phyloP scores from a whole-genome alignment of 2,888 invertebrate species.

The Perizoma affinitatum region DNA sequence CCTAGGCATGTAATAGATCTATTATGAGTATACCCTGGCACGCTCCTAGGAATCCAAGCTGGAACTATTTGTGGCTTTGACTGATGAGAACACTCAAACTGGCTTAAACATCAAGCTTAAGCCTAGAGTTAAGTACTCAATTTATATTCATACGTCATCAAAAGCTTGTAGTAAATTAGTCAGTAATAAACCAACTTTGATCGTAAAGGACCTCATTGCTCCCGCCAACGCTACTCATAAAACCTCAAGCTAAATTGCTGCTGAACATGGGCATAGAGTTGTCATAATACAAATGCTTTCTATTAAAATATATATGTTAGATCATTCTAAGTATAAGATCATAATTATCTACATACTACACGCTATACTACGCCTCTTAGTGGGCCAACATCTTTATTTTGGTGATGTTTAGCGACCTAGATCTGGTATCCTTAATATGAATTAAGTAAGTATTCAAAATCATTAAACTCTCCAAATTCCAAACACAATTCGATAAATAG shows the following conservation, averaged over 20 bases:
- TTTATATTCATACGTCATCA: constrained; percentile 27
- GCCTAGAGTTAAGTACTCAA: constrained; percentile 16
- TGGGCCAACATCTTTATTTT: too few relatives aligned
- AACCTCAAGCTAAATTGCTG: constrained; percentile 22
- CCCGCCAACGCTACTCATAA: constrained; percentile 13
- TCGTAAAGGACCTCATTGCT: constrained; percentile 27
- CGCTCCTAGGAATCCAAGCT: too few relatives aligned
- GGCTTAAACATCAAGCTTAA: constrained; percentile 1
- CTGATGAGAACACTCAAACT: constrained; percentile 2
- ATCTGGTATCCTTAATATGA: too few relatives aligned
- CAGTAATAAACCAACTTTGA: constrained; percentile 29
- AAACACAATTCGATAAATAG: too few relatives aligned
- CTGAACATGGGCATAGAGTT: constrained; percentile 20
- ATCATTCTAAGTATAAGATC: too few relatives aligned
- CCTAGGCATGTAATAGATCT: too few relatives aligned
- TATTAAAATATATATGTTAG: constrained; percentile 4
- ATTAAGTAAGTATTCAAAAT: too few relatives aligned
- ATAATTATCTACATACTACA: too few relatives aligned
- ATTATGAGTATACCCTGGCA: too few relatives aligned
- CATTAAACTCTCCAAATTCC: too few relatives aligned
- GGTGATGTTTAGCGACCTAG: too few relatives aligned
- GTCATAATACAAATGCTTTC: constrained; percentile 18
- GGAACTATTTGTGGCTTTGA: background rate
- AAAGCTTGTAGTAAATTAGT: constrained; percentile 29
- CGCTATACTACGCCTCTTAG: too few relatives aligned